phyloP scores from a whole-genome alignment of 1,140 invertebrate genomes.

The Scaptomyza montana region DNA sequence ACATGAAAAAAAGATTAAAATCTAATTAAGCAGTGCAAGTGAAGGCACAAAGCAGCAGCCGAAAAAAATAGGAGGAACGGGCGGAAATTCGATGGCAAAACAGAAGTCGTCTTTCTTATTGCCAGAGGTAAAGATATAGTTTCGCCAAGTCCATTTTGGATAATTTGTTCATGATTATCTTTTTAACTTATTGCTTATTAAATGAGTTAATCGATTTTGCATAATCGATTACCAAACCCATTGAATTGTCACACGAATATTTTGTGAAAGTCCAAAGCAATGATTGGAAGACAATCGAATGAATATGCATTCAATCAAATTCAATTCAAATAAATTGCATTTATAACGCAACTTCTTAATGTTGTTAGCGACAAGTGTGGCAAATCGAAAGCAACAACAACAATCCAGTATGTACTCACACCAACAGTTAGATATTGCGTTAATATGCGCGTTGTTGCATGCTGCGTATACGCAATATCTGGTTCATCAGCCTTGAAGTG shows the following conservation, averaged over 20 bases:
- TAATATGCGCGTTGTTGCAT: slow-evolving; percentile 34
- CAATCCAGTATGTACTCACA: neutral
- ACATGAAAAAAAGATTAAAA: slow-evolving; percentile 55
- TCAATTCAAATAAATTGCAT: slow-evolving; percentile 53
- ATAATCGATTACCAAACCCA: slow-evolving; percentile 50
- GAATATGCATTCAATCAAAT: slow-evolving; percentile 53
- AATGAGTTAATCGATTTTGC: slow-evolving; percentile 54
- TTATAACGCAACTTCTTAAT: slow-evolving; percentile 51
- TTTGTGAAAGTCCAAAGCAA: slow-evolving; percentile 56
- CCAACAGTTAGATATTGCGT: slow-evolving; percentile 31
- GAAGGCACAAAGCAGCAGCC: no score
- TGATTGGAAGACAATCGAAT: slow-evolving; percentile 32
- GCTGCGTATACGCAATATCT: slow-evolving; percentile 67
- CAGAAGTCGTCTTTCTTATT: slow-evolving; percentile 13
- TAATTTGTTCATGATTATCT: slow-evolving; percentile 14
- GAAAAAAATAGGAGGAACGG: neutral
- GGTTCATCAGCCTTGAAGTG: slow-evolving; percentile 39
- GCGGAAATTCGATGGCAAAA: neutral
- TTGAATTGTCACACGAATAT: slow-evolving; percentile 57
- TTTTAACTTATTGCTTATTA: slow-evolving; percentile 20
- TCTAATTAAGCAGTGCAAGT: slow-evolving; percentile 54
- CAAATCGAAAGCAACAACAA: no score
- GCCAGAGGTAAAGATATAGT: slow-evolving; percentile 11
- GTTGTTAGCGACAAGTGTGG: slow-evolving; percentile 62
- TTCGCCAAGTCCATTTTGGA: slow-evolving; percentile 14